Percentiles rank a stretch among this genome's conserved stretches.
Evolutionary conservation across 2,888 invertebrate genomes (phyloP).

Genomic region (Chrysolina oricalcia): DNA sequence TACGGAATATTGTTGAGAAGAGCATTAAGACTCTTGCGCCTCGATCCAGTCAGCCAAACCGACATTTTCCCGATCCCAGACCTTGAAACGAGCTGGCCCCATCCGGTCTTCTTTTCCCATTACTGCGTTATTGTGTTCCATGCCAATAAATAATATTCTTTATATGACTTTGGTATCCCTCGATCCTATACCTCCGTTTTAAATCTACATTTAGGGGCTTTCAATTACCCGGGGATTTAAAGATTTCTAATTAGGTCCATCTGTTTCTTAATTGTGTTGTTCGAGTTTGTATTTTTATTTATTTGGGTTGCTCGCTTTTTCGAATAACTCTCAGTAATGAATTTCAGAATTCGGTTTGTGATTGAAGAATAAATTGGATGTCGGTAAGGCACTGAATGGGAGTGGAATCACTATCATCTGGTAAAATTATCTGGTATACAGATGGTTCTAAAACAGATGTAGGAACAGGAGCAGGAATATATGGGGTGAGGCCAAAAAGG

Average conservation of each 20-base stretch:
- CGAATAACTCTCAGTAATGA: background rate
- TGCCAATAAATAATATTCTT: conserved; percentile 72
- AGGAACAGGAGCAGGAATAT: too few species aligned
- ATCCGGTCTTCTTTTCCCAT: conserved; percentile 65
- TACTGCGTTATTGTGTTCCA: conserved; percentile 70
- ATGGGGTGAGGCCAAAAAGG: too few species aligned
- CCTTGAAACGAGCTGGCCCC: conserved; percentile 29
- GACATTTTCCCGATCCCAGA: conserved; percentile 32
- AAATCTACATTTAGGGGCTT: conserved; percentile 62
- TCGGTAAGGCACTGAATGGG: too few species aligned
- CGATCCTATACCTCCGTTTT: conserved; percentile 51
- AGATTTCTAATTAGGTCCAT: conserved; percentile 68
- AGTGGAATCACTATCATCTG: too few species aligned
- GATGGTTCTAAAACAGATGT: too few species aligned
- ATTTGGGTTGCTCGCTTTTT: conserved; percentile 19
- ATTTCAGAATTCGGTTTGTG: background rate
- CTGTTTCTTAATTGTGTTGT: conserved; percentile 66
- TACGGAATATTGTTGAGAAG: conserved; percentile 65
- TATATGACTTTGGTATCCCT: conserved; percentile 67
- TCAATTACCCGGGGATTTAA: conserved; percentile 66
- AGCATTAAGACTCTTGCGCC: conserved; percentile 65
- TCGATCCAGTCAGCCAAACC: conserved; percentile 58
- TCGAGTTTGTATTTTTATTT: conserved; percentile 37
- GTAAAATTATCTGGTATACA: too few species aligned
- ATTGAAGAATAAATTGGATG: conserved; percentile 16